Conservation (phyloP, 2,888 invertebrate genomes). For the Mamestra brassicae region DNA sequence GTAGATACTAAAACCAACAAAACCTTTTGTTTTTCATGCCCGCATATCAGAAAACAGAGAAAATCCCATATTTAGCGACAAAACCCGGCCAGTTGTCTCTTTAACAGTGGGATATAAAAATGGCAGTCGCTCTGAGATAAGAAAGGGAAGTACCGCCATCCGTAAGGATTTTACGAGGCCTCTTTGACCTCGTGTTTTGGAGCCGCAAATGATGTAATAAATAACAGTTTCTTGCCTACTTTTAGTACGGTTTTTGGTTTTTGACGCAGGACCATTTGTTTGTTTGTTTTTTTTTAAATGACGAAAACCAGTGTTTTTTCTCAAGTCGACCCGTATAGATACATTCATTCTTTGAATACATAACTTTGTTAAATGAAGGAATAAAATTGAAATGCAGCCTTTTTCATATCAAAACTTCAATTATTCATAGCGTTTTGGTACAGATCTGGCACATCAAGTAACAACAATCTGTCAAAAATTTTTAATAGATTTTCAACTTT, state of each 20-base stretch:
- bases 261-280: constrained; percentile 12
- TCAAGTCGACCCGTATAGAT: no score
- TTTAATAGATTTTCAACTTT: no score
- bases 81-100: constrained; percentile 39
- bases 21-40: constrained; percentile 28
- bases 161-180: constrained; percentile 54
- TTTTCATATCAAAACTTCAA: not conserved
- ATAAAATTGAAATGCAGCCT: not conserved
- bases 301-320: not conserved
- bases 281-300: not conserved
- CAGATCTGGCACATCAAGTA: no score
- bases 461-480: no score
- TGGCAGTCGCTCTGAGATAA: constrained; percentile 50
- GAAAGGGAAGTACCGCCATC: constrained; percentile 30
- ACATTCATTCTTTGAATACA: no score
- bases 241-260: constrained; percentile 35
- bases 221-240: constrained; percentile 40
- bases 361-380: not conserved
- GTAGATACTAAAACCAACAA: constrained; percentile 5
- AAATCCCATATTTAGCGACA: constrained; percentile 44
- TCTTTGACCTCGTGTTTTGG: constrained; percentile 41
- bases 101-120: constrained; percentile 58
- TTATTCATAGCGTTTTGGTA: not conserved
- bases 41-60: constrained; percentile 31
- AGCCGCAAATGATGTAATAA: constrained; percentile 60